A percentile compares a stretch with the other conserved stretches of the same genome.
These are phyloP conservation scores for Melieria crassipennis DNA, from an alignment of 2,888 invertebrate species.

Conservation along the genomic window DNA sequence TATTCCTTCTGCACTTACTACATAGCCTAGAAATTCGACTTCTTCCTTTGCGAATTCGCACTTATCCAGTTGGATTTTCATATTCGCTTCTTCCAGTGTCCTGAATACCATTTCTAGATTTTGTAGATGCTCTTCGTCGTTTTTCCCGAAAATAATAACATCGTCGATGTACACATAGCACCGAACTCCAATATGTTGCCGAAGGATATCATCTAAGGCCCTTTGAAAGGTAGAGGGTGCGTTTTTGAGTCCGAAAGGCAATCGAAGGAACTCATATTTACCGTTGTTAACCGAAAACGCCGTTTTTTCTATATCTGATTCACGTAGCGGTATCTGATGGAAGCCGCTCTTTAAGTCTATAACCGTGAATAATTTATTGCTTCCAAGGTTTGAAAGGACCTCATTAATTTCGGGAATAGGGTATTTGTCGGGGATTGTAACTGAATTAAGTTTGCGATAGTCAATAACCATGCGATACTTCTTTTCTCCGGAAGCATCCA, in stretches of 20 bases:
- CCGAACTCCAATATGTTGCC: neutral
- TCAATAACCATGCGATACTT: slow-evolving; percentile 32
- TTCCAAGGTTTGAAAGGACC: slow-evolving; percentile 4
- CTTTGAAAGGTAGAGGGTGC: too few species aligned
- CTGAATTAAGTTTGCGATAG: slow-evolving; percentile 18
- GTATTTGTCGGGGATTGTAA: slow-evolving; percentile 32
- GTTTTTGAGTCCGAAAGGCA: too few species aligned
- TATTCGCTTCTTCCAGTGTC: too few species aligned
- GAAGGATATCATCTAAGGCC: neutral
- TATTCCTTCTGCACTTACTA: neutral
- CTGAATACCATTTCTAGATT: too few species aligned
- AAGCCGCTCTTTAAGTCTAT: neutral
- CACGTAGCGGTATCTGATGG: neutral
- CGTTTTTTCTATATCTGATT: neutral
- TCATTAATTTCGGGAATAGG: slow-evolving; percentile 36
- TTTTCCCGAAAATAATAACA: neutral
- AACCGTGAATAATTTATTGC: neutral
- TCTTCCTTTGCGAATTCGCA: neutral
- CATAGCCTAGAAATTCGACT: neutral
- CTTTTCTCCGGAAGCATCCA: slow-evolving; percentile 19
- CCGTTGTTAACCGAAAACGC: too few species aligned
- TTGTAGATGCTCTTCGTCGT: neutral
- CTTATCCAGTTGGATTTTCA: neutral
- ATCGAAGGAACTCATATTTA: too few species aligned
- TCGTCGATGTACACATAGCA: neutral